Percentiles rank a stretch among this genome's conserved stretches.
phyloP scores from a whole-genome alignment of 2,113 vertebrate genomes.

The Nanorana parkeri region DNA sequence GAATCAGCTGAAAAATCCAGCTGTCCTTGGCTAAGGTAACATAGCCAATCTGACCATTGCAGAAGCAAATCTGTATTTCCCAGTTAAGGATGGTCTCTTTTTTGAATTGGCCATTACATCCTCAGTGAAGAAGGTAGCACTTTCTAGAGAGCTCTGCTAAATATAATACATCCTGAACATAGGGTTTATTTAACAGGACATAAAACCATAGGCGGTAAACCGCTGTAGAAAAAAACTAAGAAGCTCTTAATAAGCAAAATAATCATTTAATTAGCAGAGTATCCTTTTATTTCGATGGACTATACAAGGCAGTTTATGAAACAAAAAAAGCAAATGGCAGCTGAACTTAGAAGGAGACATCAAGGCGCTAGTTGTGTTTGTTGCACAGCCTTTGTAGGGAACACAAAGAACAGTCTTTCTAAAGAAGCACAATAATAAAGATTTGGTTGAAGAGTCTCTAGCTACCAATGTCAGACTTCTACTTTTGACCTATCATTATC shows the following conservation, averaged over 20 bases:
- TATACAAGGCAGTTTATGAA: not conserved
- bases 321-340: not conserved
- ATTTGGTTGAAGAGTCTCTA: conserved; percentile 7
- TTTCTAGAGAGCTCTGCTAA: not conserved
- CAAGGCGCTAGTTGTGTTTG: conserved; percentile 2
- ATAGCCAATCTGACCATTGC: too few species aligned
- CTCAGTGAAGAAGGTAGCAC: not conserved
- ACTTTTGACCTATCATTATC: not conserved
- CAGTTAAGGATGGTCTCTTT: too few species aligned
- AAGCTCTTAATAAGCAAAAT: conserved; percentile 24
- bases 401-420: not conserved
- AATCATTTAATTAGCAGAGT: conserved; percentile 12
- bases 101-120: not conserved
- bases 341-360: not conserved
- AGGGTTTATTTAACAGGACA: not conserved
- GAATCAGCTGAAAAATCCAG: too few species aligned
- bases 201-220: conserved; percentile 9
- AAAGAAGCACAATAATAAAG: not conserved
- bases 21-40: too few species aligned
- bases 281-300: not conserved
- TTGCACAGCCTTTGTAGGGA: not conserved
- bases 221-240: not conserved
- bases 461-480: not conserved
- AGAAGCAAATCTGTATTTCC: too few species aligned
- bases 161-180: not conserved